Conservation (phyloP, 2,113 vertebrate genomes). For the Eupsittula cactorum region DNA sequence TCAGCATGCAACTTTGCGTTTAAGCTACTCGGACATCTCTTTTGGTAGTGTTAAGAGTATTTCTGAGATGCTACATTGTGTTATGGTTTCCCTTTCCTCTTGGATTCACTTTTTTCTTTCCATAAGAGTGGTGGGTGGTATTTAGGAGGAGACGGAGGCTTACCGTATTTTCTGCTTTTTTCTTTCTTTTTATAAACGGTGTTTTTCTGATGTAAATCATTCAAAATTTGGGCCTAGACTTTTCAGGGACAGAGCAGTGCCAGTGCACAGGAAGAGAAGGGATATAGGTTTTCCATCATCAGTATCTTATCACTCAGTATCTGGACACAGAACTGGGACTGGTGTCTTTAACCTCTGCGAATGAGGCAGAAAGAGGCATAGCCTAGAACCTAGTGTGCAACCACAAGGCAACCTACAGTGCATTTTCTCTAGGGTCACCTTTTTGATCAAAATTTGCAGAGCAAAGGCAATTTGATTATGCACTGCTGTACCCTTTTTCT, state of each 20-base stretch:
- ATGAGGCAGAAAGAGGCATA: background rate
- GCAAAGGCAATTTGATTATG: background rate
- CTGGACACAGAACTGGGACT: background rate
- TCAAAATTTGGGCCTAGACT: background rate
- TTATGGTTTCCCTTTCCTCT: background rate
- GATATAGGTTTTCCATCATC: background rate
- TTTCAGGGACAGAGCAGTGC: background rate
- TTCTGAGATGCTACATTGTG: background rate
- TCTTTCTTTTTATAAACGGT: background rate
- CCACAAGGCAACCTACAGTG: background rate
- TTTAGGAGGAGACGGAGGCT: background rate
- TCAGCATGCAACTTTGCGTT: background rate
- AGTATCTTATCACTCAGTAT: background rate
- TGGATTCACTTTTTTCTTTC: background rate
- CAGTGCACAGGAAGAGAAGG: background rate
- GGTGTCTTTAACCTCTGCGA: background rate
- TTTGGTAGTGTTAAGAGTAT: background rate
- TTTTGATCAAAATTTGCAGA: background rate
- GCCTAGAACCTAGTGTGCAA: background rate
- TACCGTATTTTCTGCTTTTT: background rate
- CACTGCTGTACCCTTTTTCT: background rate
- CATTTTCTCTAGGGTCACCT: background rate
- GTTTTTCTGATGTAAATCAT: background rate
- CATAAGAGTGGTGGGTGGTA: background rate
- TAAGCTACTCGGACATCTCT: background rate